Evolutionary conservation across 2,888 invertebrate species (phyloP).

Genomic region (Dexiosoma caninum): DNA sequence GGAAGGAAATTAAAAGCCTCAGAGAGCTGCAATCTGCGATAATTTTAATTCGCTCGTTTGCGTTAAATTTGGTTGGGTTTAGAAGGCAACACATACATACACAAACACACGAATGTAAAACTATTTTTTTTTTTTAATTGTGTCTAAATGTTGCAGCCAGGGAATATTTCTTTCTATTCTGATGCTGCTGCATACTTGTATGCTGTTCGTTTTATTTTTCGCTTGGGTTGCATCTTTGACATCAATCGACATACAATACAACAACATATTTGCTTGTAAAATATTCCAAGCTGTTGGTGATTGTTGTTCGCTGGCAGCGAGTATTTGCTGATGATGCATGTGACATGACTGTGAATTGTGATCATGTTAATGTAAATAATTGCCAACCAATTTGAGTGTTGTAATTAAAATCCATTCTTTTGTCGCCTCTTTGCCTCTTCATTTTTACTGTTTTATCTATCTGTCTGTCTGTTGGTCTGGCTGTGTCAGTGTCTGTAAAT

Average conservation of each 20-base stretch:
- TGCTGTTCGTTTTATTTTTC: background rate
- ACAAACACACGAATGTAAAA: background rate
- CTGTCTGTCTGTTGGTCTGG: background rate
- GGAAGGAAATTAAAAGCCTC: background rate
- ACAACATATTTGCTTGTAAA: conserved; percentile 38
- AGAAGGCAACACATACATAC: background rate
- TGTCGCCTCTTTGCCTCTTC: background rate
- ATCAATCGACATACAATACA: conserved; percentile 55
- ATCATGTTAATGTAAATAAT: conserved; percentile 78
- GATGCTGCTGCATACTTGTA: conserved; percentile 27
- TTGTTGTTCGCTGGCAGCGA: conserved; percentile 28
- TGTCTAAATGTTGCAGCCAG: conserved; percentile 48
- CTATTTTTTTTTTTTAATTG: conserved; percentile 18
- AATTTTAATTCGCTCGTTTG: conserved; percentile 25
- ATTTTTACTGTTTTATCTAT: background rate
- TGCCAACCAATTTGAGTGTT: conserved; percentile 71
- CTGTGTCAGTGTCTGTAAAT: conserved; percentile 11
- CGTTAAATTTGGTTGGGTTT: background rate
- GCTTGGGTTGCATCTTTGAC: conserved; percentile 54
- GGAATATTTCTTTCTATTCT: conserved; percentile 2
- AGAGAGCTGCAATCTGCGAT: background rate
- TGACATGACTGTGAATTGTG: conserved; percentile 75
- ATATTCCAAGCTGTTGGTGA: conserved; percentile 1
- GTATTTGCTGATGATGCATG: conserved; percentile 72
- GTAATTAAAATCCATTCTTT: conserved; percentile 71